Base-by-base conservation (phyloP, 2,797 vertebrate species). In the Myotis planiceps region DNA sequence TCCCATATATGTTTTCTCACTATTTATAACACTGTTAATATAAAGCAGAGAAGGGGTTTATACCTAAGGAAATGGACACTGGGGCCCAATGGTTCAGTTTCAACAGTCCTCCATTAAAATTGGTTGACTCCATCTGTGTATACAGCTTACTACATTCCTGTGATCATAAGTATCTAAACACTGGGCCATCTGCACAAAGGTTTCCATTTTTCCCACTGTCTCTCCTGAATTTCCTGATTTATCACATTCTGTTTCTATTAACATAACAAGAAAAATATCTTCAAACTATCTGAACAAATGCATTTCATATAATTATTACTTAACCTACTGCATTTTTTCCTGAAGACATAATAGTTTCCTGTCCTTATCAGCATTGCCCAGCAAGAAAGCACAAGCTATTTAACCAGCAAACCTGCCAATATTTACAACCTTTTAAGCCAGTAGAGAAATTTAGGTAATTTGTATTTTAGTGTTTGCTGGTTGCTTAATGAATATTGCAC, bases 311-410 rank as follows among this genome's bases (percentile, higher is more conserved):
- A 53, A 65, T 80, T 94, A 81, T 80, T 93, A 37, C 27, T 87
- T 92, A 78, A 66, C 4, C 21, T 53, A 94, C 80, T 66, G 21
- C 16, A 80, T 90, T 95, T 92, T 58, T 53, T 25, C 27, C 51
- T 76, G 63, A 49, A 18, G 2, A 72, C 74, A 47, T 85, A 92
- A 92, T 85, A 60, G 42, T 88, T 92, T 94, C 83, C 39, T 16
- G 29, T 97, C 93, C 86, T 94, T 97, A 97, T 96, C 91, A 96
- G 32, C 92, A 88, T 39, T 34, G 9, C 69, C 51, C 92, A 91
- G 92, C 58, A 94, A 94, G 92, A 82, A 95, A 96, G 19, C 92
- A 82, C 58, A 83, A 94, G 51, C 51, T 83, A 71, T 90, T 97
- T 95, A 89, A 80, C 69, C 34, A 95, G 65, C 65, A 94, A 83